Evolutionary conservation across 1,140 invertebrate species (phyloP).

Genomic region (Ostrea denselamellosa): DNA sequence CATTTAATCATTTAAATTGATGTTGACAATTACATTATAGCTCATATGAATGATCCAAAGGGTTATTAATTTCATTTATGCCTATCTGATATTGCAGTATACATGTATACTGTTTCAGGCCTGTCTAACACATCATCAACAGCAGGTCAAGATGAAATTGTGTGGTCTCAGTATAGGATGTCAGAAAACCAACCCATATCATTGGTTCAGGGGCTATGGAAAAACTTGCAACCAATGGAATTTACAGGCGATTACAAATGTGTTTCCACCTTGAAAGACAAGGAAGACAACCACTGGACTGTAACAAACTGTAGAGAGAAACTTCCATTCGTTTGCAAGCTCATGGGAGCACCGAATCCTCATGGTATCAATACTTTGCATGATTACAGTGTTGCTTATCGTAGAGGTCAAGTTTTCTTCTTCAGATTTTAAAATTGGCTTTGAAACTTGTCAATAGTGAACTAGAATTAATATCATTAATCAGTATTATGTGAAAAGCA

Average conservation of each 20-base stretch:
- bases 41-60: no score
- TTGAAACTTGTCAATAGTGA: no score
- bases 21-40: no score
- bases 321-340: constrained; percentile 45
- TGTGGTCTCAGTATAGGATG: constrained; percentile 42
- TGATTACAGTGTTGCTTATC: no score
- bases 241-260: background rate
- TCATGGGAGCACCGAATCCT: constrained; percentile 21
- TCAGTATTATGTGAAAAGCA: no score
- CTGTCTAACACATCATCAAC: constrained; percentile 2
- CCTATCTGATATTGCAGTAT: no score
- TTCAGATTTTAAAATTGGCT: no score
- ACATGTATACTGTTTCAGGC: background rate
- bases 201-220: constrained; percentile 26
- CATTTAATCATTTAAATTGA: no score
- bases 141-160: background rate
- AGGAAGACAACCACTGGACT: constrained; percentile 36
- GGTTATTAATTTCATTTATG: no score
- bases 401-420: no score
- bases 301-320: constrained; percentile 40
- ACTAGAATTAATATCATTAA: no score
- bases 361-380: no score
- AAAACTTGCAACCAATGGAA: constrained; percentile 24
- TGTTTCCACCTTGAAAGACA: constrained; percentile 15
- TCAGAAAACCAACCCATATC: background rate